Conservation (phyloP, 2,113 vertebrate species). For the Gnathonemus longibarbis region DNA sequence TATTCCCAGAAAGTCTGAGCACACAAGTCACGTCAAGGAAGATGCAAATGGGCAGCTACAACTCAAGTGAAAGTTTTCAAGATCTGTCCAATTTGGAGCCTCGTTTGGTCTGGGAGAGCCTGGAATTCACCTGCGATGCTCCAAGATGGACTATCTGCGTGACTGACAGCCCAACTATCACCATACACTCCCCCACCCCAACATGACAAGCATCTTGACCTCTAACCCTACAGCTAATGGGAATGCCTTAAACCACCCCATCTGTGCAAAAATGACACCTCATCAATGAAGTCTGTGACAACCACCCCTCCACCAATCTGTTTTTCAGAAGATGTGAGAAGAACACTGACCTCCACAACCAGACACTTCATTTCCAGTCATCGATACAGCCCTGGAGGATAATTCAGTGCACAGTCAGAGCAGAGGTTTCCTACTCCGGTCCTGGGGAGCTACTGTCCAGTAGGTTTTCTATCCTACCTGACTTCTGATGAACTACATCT, state of each 20-base stretch:
- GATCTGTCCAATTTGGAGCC: background rate
- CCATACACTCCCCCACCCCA: background rate
- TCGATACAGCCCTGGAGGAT: background rate
- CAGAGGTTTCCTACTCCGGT: background rate
- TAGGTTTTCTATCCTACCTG: background rate
- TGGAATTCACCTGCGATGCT: background rate
- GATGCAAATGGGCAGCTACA: background rate
- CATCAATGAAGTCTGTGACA: background rate
- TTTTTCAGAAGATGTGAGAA: background rate
- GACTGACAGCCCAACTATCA: background rate
- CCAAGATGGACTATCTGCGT: background rate
- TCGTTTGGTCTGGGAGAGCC: background rate
- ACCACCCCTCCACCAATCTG: background rate
- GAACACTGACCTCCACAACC: background rate
- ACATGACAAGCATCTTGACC: background rate
- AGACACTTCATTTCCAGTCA: background rate
- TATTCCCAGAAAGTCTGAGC: background rate
- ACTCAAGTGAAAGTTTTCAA: background rate
- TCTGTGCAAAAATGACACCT: background rate
- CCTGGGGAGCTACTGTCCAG: background rate
- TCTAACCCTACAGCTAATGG: background rate
- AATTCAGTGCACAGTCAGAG: background rate
- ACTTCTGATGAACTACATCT: background rate
- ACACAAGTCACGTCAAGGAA: background rate
- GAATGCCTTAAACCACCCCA: background rate